Evolutionary conservation across 2,888 invertebrate genomes (phyloP), one percentile per base, ranked within the genome.

Genomic region (Drosophila gaucha): DNA sequence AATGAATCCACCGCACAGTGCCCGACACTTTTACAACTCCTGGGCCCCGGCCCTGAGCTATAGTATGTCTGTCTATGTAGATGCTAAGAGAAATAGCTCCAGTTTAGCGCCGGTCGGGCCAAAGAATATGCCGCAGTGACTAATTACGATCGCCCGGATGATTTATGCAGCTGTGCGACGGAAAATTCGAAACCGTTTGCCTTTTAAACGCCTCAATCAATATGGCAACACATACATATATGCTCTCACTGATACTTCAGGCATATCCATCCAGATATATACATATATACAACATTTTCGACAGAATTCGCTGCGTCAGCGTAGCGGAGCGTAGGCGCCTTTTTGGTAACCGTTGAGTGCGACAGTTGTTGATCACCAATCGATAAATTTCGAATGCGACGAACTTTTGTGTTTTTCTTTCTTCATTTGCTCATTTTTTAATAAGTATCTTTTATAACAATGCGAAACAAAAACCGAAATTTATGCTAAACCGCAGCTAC

Each of bases 1-100:
- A 90, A 90, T 90, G 90, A 90, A 90, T 90, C 89, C 85, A 79
- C 86, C 88, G 88, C 89, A 87, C 80, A 78, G 78, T 76, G 78
- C 75, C 75, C 89, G 90, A 90, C 90, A 89, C 82, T 88, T 90
- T 84, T 79, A 85, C 86, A 79, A 86, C 85, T 77, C 57, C 57
- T 59, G 24, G n/a, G 28, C 56, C 28, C 22, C 14, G 43, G 22
- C 43, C 12, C 43, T 10, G 14, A 4, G 31, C 9, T 31, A 16
- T 24, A n/a, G n/a, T n/a, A 5, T 24, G 9, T 26, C 2, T 8
- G 22, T n/a, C 47, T 58, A 56, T 63, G 51, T 47, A 49, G 73
- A 70, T 64, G 60, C 57, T 56, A 74, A 80, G 89, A 89, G 80
- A 85, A 78, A 88, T 89, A 76, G 87, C 88, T 83, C 72, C 77